These are phyloP conservation scores for Acromyrmex charruanus DNA, from an alignment of 1,140 invertebrate genomes.

Conservation along the genomic window DNA sequence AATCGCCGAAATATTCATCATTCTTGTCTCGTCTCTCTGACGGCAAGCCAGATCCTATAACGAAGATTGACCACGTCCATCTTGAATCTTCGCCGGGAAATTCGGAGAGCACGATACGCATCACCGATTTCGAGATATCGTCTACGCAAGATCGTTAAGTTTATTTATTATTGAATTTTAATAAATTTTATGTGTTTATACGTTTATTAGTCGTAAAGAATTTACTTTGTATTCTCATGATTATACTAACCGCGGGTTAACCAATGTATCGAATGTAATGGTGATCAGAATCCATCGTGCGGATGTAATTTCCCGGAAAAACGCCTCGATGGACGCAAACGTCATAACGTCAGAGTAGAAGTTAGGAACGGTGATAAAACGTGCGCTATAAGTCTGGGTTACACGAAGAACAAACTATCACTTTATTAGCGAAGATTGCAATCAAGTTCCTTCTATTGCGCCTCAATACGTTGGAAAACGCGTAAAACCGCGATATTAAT, in stretches of 20 bases:
- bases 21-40: background rate
- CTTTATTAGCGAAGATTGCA: background rate
- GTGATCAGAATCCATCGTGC: background rate
- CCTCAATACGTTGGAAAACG: conserved; percentile 25
- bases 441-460: background rate
- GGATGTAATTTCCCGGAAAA: background rate
- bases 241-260: background rate
- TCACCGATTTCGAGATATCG: background rate
- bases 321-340: background rate
- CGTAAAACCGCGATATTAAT: background rate
- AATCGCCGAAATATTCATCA: background rate
- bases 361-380: conserved; percentile 9
- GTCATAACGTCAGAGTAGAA: background rate
- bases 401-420: background rate
- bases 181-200: conserved; percentile 48
- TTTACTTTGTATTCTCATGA: background rate
- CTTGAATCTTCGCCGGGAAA: background rate
- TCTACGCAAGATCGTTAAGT: conserved; percentile 5
- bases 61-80: conserved; percentile 3
- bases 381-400: background rate
- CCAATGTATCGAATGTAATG: background rate
- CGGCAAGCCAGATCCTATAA: background rate
- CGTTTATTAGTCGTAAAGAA: conserved; percentile 33
- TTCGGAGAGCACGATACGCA: background rate
- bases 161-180: conserved; percentile 58